phyloP scores from a whole-genome alignment of 2,797 vertebrate species.

The Microhierax caerulescens region DNA sequence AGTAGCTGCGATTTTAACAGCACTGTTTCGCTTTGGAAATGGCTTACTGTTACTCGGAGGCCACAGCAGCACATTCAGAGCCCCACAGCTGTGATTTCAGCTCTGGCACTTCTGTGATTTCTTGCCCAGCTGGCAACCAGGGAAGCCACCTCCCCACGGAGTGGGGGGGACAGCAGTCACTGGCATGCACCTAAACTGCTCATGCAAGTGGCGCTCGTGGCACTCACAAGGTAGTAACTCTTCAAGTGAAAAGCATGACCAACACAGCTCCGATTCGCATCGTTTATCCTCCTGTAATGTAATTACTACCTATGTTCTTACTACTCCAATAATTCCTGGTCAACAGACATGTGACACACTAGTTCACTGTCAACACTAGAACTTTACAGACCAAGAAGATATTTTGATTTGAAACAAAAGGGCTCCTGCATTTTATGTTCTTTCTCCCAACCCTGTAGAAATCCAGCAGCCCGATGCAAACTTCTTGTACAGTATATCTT shows the following conservation, averaged over 20 bases:
- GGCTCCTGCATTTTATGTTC: not conserved
- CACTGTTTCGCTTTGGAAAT: not conserved
- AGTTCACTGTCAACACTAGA: not conserved
- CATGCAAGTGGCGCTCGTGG: not conserved
- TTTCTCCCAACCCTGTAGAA: not conserved
- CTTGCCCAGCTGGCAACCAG: not conserved
- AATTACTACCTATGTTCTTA: not conserved
- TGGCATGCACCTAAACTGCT: not conserved
- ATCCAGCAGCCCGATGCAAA: not conserved
- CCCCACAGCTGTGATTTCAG: fast-evolving
- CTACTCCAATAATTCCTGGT: not conserved
- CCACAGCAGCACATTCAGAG: fast-evolving
- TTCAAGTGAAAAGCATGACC: not conserved
- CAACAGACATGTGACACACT: not conserved
- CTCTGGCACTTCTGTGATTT: too few species aligned
- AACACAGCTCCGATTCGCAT: not conserved
- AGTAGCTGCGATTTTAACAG: not conserved
- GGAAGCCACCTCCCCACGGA: not conserved
- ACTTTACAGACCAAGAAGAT: not conserved
- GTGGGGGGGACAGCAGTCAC: not conserved
- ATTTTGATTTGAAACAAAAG: not conserved
- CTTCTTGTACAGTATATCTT: not conserved
- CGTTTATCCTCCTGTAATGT: not conserved
- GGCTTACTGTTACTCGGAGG: not conserved
- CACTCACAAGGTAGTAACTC: not conserved